Evolutionary conservation across 1,140 invertebrate species (phyloP), one percentile per base, ranked within the genome.

Genomic region (Calephelis virginiensis): DNA sequence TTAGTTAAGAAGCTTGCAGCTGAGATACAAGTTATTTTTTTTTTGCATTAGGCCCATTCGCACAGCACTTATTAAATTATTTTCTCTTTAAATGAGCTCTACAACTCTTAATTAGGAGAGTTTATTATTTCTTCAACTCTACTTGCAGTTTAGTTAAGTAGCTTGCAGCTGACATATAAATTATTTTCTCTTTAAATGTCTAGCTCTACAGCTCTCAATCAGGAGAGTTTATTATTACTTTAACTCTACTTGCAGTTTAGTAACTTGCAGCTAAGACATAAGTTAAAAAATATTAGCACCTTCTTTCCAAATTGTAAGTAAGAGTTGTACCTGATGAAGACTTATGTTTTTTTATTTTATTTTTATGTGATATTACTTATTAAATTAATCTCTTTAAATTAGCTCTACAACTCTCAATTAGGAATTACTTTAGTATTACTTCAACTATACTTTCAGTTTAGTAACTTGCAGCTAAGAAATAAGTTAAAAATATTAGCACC

Each of bases 41-140:
- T 86, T 85, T 83, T 82, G 79, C 83, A 86, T 88, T 88, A 88
- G 82, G 80, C 77, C 78, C 78, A 75, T 76, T 82, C 76, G 72
- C 64, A 70, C 69, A 75, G 75, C 74, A 80, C 80, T 89, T 86
- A 87, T 82, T 68, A 77, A 86, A 82, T 88, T 86, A 86, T 77
- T 64, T 68, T 71, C 74, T 76, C 77, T 80, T 83, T 83, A 79
- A 80, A 60, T 53, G 56, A 56, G 53, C 53, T 56, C 53, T 28
- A 37, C 53, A 37, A 56, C 28, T 56, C 10, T 56, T 7, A 37
- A 28, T 56, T 56, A 56, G 28, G 28, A 56, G 14, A 56, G 13
- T 17, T 6, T 17, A 56, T 28, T 28, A 53, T 28, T 53, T 28
- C 17, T 53, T 17, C 10, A 53, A 28, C 50, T 53, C 14, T 17